Evolutionary conservation across 2,113 vertebrate species (phyloP).

Genomic region (Hippocampus mohnikei): DNA sequence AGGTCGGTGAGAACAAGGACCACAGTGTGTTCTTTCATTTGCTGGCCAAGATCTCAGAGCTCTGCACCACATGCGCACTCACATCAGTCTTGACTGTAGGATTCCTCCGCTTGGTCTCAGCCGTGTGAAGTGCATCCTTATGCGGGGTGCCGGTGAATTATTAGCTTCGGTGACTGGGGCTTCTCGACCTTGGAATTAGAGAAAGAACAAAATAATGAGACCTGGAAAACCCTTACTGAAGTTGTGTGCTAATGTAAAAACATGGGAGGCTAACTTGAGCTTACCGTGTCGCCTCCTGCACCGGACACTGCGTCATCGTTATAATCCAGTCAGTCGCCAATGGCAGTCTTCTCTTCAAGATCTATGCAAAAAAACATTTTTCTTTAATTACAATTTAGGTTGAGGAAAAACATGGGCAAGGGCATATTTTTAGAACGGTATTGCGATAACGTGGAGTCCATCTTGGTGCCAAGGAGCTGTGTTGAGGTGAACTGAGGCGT

Average conservation of each 20-base stretch:
- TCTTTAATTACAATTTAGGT: no score
- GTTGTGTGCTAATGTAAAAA: background rate
- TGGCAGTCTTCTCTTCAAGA: no score
- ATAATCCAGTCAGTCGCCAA: no score
- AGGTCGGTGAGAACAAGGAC: constrained; percentile 14
- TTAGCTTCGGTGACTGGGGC: background rate
- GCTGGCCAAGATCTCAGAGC: constrained; percentile 2
- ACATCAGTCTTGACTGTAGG: constrained; percentile 26
- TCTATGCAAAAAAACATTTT: no score
- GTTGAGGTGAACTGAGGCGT: no score
- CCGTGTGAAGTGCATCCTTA: background rate
- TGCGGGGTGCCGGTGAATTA: background rate
- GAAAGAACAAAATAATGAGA: background rate
- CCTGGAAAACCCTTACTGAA: background rate
- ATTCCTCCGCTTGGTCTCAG: constrained; percentile 19
- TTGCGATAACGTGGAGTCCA: no score
- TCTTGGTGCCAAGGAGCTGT: no score
- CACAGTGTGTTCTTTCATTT: constrained; percentile 9
- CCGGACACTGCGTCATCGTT: no score
- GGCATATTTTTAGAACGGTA: no score
- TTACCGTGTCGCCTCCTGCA: no score
- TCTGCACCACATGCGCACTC: constrained; percentile 8
- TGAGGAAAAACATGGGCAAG: no score
- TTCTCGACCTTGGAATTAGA: background rate
- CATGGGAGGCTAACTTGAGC: background rate